Conservation (phyloP, 1,140 invertebrate species). For the Sycophila sp. region DNA sequence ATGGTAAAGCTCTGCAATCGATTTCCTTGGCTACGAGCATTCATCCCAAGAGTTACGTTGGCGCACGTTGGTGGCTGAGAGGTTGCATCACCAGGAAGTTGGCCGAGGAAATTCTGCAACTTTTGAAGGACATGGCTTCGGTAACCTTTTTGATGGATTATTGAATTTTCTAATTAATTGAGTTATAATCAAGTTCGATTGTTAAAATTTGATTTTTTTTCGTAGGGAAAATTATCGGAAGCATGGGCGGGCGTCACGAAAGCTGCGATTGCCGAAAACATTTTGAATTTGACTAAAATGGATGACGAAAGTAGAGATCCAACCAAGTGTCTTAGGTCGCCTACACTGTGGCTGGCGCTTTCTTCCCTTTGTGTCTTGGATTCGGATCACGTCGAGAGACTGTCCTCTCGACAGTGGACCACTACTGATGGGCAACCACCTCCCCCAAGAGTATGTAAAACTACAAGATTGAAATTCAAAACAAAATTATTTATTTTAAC, state of each 20-base stretch:
- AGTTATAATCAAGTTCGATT: not conserved
- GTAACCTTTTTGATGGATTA: conserved; percentile 66
- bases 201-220: conserved; percentile 8
- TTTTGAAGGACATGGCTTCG: conserved; percentile 91
- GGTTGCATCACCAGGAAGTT: conserved; percentile 85
- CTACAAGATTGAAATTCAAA: no score
- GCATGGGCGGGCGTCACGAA: conserved; percentile 90
- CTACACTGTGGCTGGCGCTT: conserved; percentile 91
- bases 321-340: conserved; percentile 80
- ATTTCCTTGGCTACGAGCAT: conserved; percentile 71
- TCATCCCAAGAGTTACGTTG: conserved; percentile 69
- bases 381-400: conserved; percentile 87
- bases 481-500: no score
- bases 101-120: conserved; percentile 86
- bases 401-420: conserved; percentile 78
- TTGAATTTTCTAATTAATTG: conserved; percentile 36
- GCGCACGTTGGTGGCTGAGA: conserved; percentile 85
- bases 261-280: conserved; percentile 90
- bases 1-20: conserved; percentile 73
- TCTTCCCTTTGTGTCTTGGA: conserved; percentile 93
- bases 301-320: conserved; percentile 79
- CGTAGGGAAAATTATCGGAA: conserved; percentile 84
- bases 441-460: conserved; percentile 72
- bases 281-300: conserved; percentile 85
- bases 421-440: conserved; percentile 70